Base-by-base conservation (phyloP, 53 echinoderm and acorn worm genomes). In the Holothuria leucospilota region DNA sequence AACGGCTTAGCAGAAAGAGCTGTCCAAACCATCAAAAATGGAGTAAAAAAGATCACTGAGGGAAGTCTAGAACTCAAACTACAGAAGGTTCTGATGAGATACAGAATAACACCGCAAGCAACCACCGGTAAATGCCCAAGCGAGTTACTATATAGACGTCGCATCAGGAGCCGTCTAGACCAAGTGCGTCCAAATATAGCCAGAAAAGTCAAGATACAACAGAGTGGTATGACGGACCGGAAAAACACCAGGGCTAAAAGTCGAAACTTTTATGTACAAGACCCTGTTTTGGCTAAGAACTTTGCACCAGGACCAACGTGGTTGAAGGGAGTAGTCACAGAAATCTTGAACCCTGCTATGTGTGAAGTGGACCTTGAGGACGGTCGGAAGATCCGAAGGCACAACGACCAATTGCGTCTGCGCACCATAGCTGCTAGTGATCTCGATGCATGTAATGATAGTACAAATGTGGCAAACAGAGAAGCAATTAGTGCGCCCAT, bases 301-400 rank as follows among this genome's bases (percentile, higher is more conserved):
- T 92, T 89, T 74, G 51, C 68, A 74, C 14, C 89, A 29, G 92
- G 89, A 13, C 84, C 89, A 34, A 89, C 93, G 5, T 89, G 93
- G 93, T 39, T 92, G 29, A 65, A 69, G 12, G 93, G 89, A 60
- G 34, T 30, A 6, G 58, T 82, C 63, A 13, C 41, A 40, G 89
- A 86, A 56, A 26, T 68, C 12, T 20, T 89, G 28, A 86, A 29
- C 29, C 64, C 86, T 25, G 25, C 49, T 0, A 87, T 87, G 41
- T 91, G 65, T 49, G 75, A 63, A 25, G 39, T 87, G 15, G 26
- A 87, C 15, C 71, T 91, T 16, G 30, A 66, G 29, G 91, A 87
- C 84, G 78, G 91, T 5, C 29, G 91, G 77, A 3, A 52, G 20
- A 87, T 91, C 41, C 21, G 91, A 58, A 61, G 91, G 15, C 91